A percentile compares a stretch with the other conserved stretches of the same genome.
Conservation (phyloP, 2,797 vertebrate species). For the Enteromius paludinosus region DNA sequence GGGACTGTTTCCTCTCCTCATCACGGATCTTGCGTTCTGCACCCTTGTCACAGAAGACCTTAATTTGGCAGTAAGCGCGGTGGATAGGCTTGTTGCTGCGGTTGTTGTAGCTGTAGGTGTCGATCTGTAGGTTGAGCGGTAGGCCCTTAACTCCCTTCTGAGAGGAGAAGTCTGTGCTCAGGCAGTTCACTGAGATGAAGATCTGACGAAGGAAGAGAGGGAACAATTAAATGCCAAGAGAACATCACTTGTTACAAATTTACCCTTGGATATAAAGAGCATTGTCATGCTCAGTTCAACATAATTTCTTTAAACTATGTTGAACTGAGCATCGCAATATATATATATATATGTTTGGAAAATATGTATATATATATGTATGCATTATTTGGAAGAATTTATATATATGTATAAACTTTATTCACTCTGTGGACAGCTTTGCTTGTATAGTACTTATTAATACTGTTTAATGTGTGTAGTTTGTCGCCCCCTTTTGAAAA, state of each 20-base stretch:
- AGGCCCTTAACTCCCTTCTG: constrained; percentile 98
- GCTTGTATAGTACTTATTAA: not conserved
- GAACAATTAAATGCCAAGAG: not conserved
- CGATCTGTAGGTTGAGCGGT: constrained; percentile 95
- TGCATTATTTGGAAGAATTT: no score
- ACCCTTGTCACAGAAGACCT: constrained; percentile 99
- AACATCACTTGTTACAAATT: not conserved
- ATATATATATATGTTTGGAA: no score
- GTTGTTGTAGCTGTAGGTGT: constrained; percentile 99
- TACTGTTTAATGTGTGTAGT: not conserved
- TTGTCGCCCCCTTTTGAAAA: constrained; percentile 68
- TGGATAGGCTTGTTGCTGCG: constrained; percentile 98
- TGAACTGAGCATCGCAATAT: no score
- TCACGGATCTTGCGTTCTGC: constrained; percentile 98
- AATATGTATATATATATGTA: no score
- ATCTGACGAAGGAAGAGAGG: constrained; percentile 77
- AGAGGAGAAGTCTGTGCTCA: constrained; percentile 98
- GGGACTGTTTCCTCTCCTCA: constrained; percentile 97
- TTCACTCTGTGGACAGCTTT: not conserved
- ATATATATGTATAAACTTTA: not conserved
- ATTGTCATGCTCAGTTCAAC: not conserved
- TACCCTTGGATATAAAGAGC: not conserved
- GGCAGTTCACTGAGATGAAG: constrained; percentile 97
- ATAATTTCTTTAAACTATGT: not conserved
- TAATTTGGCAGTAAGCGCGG: constrained; percentile 96